Base-by-base conservation (phyloP, 1,140 invertebrate species). In the Aporrectodea caliginosa region DNA sequence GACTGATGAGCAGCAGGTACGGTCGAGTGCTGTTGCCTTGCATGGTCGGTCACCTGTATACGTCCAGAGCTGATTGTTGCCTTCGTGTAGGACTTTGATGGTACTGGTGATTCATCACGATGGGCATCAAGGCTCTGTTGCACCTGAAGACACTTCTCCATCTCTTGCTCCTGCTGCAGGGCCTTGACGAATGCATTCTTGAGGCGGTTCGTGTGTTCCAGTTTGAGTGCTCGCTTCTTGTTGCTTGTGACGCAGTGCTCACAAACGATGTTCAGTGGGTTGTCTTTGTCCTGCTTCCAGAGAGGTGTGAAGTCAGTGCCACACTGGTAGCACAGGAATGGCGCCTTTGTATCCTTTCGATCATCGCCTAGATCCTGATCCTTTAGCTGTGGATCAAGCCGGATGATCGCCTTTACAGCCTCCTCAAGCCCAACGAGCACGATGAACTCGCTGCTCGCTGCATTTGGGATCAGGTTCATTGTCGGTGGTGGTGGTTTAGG, bases 381-480 rank as follows among this genome's bases (percentile, higher is more conserved):
- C 29, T 84, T 84, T 14, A 85, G 84, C 77, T 85, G 85, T 33
- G 86, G 94, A 78, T 88, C 88, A 14, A 94, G 96, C 75, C 88
- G 87, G 14, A 94, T 97, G 73, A 99, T 93, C 86, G 94, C 95
- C 87, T 98, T 96, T 1, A 99, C 97, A 0, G 98, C 95, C 82
- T 97, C 94, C 85, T 99, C 98, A 83, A 99, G 89, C 0, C 98
- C 98, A 12, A 99, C 92, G 80, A 99, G 88, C 87, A 97, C 97
- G 74, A 98, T 94, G 85, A 99, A 99, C 88, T 99, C 97, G 0
- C 95, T 95, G 87, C 98, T 98, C 83, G 94, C 95, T 0, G 96
- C 95, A 89, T 98, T 98, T 1, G 97, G 97, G 84, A 99, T 96
- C 88, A 99, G 99, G 90, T 98, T 95, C 95, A 99, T 97, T 88